Percentiles rank a stretch among this genome's conserved stretches.
Conservation (phyloP, 2,888 invertebrate species). For the Apotomis capreana region DNA sequence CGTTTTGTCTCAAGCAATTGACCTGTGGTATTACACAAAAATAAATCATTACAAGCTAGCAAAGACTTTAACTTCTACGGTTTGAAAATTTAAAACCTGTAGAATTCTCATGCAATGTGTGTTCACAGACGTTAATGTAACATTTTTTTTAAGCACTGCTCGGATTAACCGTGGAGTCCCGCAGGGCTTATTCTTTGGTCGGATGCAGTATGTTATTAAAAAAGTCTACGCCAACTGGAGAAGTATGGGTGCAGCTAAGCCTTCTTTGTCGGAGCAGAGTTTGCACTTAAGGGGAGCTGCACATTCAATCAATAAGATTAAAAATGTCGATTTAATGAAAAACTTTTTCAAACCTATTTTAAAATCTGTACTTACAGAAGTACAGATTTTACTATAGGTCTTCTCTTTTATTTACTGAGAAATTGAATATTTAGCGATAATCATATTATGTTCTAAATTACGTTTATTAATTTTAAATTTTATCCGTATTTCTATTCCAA, state of each 20-base stretch:
- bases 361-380: too few relatives aligned
- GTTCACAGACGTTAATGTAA: neutral
- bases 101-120: neutral
- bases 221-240: constrained; percentile 14
- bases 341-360: too few relatives aligned
- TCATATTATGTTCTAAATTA: too few relatives aligned
- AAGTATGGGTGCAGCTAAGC: neutral
- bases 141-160: constrained; percentile 7
- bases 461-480: too few relatives aligned
- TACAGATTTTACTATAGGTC: too few relatives aligned
- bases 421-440: too few relatives aligned
- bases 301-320: neutral
- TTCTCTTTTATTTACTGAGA: too few relatives aligned
- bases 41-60: neutral
- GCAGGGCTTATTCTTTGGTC: constrained; percentile 23
- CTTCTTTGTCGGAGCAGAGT: neutral
- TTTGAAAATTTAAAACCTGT: neutral
- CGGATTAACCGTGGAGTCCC: constrained; percentile 17
- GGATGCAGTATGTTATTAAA: constrained; percentile 26
- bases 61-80: neutral
- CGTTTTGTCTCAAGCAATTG: neutral
- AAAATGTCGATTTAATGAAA: neutral
- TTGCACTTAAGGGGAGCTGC: neutral
- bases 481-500: too few relatives aligned
- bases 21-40: neutral